Evolutionary conservation across 2,797 vertebrate species (phyloP).

Genomic region (Karalla daura): DNA sequence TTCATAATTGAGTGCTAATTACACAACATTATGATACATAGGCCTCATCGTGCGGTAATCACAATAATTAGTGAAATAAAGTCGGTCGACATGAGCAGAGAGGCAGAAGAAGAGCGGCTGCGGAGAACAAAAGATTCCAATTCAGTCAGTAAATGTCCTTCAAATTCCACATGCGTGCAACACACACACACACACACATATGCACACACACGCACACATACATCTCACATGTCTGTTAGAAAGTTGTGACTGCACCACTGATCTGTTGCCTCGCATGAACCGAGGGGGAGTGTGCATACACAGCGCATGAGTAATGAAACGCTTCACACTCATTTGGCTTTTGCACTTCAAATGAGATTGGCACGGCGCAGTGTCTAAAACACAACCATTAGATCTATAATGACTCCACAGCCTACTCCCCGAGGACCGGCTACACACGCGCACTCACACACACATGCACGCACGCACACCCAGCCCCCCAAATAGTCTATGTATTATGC

Average conservation of each 20-base stretch:
- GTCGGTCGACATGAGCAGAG: slow-evolving; percentile 44
- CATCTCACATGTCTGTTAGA: slow-evolving; percentile 39
- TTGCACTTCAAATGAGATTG: slow-evolving; percentile 85
- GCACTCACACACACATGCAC: slow-evolving; percentile 24
- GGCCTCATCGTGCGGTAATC: slow-evolving; percentile 75
- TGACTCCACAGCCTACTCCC: slow-evolving; percentile 85
- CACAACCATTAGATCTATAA: slow-evolving; percentile 91
- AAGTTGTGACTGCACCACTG: slow-evolving; percentile 75
- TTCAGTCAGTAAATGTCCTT: slow-evolving; percentile 35
- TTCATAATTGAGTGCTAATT: slow-evolving; percentile 76
- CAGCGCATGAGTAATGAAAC: slow-evolving; percentile 78
- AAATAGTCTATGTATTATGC: slow-evolving; percentile 90
- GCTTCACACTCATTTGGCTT: slow-evolving; percentile 82
- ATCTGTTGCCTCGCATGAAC: slow-evolving; percentile 65
- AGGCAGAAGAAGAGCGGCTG: slow-evolving; percentile 37
- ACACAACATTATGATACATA: slow-evolving; percentile 76
- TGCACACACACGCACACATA: neutral
- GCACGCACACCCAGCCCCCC: slow-evolving; percentile 54
- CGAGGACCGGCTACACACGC: slow-evolving; percentile 46
- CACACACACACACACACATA: neutral
- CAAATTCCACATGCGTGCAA: slow-evolving; percentile 3
- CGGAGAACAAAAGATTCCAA: slow-evolving; percentile 59
- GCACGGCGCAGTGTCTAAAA: slow-evolving; percentile 80
- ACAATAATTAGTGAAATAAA: slow-evolving; percentile 75
- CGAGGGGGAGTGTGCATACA: slow-evolving; percentile 41